Percentiles rank a stretch among this genome's conserved stretches.
These are phyloP conservation scores for Aspidoscelis tigris DNA, from an alignment of 2,113 vertebrate species.

Conservation along the genomic window DNA sequence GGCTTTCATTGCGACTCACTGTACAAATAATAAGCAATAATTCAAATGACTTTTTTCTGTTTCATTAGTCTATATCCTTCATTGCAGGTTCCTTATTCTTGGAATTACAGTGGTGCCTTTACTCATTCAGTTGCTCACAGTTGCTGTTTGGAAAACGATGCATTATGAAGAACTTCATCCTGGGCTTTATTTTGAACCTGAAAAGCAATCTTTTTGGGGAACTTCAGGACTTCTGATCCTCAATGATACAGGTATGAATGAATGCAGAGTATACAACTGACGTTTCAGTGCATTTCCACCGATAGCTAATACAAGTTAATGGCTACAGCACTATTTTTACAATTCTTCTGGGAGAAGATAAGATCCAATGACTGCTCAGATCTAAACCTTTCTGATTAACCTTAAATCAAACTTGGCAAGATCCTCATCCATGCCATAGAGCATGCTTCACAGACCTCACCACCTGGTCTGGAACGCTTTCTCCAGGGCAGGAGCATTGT, in stretches of 20 bases:
- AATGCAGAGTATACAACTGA: not conserved
- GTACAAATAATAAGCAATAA: not conserved
- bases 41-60: not conserved
- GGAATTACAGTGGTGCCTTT: conserved; percentile 75
- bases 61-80: conserved; percentile 26
- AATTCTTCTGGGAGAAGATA: too few species aligned
- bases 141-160: conserved; percentile 56
- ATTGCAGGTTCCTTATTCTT: conserved; percentile 80
- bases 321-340: too few species aligned
- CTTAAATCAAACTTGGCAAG: too few species aligned
- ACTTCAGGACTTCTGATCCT: conserved; percentile 84
- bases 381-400: too few species aligned
- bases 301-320: too few species aligned
- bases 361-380: too few species aligned
- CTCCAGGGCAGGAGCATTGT: too few species aligned
- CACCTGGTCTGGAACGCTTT: too few species aligned
- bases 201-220: conserved; percentile 71
- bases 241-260: conserved; percentile 87
- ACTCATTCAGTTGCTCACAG: conserved; percentile 62
- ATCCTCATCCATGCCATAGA: too few species aligned
- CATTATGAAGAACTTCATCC: conserved; percentile 79
- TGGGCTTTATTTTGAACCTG: conserved; percentile 81
- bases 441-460: too few species aligned
- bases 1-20: not conserved
- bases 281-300: not conserved